Base-by-base conservation (phyloP, 2,113 vertebrate genomes). In the Spea bombifrons region DNA sequence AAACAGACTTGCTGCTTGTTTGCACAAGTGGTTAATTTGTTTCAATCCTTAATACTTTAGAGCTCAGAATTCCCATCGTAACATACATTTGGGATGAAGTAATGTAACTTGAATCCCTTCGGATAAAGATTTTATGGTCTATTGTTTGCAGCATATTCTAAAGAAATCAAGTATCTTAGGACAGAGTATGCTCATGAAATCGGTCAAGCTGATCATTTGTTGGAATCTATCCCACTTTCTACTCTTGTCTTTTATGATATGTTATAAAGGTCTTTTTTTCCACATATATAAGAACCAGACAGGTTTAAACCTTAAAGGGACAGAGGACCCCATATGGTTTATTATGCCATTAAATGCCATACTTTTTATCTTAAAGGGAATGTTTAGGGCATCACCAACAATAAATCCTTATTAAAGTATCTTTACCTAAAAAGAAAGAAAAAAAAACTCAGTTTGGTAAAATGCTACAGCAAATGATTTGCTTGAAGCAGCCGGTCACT, bases 21-120 rank as follows among this genome's bases (percentile, higher is more conserved):
- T 59, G 55, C 55, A 59, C 10, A 59, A 59, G 12, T 55, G 67
- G 67, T 72, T 59, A 57, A 8, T 53, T 71, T 72, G 52, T n/a
- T 72, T 45, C 10, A 72, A 52, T 45, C 30, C 53, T 50, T 71
- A 53, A 71, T 53, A 71, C 17, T 53, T 17, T 53, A 71, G 49
- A 71, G 15, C 49, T 72, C 43, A 17, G 15, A 43, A 53, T 72
- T 57, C 57, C 49, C 13, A 59, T 55, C 57, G 52, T 45, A 72
- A 72, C 57, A 72, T 57, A 57, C 71, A 72, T 72, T 12, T 72
- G 10, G 43, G 53, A 72, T 72, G 71, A 72, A 59, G 71, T 72
- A 57, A 72, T 72, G 30, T 50, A 72, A 59, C 45, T 5, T 57
- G 43, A 72, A 45, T 72, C 71, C 71, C 71, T 43, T 72, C 46